A percentile compares a stretch with the other conserved stretches of the same genome.
Evolutionary conservation across 2,888 invertebrate genomes (phyloP).

Genomic region (Pycnomerus fuliginosus): DNA sequence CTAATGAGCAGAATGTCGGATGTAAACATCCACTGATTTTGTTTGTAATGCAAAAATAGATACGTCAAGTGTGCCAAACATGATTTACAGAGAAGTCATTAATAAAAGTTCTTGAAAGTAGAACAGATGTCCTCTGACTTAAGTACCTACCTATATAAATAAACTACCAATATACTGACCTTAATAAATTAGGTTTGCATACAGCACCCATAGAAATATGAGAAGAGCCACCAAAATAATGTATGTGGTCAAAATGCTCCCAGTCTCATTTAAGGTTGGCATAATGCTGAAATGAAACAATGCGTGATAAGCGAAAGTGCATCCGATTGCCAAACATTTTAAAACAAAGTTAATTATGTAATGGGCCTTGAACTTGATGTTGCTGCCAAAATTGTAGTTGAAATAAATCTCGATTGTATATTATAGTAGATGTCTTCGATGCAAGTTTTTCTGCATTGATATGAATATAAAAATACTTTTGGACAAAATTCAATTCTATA

Average conservation of each 20-base stretch:
- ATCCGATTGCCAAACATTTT: too few relatives aligned
- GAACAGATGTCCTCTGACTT: constrained; percentile 5
- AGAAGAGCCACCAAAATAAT: constrained; percentile 28
- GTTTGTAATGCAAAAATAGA: constrained; percentile 11
- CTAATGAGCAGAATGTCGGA: constrained; percentile 7
- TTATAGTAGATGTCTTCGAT: too few relatives aligned
- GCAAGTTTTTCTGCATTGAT: too few relatives aligned
- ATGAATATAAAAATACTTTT: too few relatives aligned
- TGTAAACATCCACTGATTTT: constrained; percentile 8
- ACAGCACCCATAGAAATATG: constrained; percentile 29
- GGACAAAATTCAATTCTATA: too few relatives aligned
- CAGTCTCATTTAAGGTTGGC: constrained; percentile 24
- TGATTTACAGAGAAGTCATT: constrained; percentile 9
- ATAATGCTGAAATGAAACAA: too few relatives aligned
- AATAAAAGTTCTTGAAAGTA: constrained; percentile 3
- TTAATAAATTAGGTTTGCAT: constrained; percentile 21
- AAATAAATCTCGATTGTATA: too few relatives aligned
- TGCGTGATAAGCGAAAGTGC: too few relatives aligned
- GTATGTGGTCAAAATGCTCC: constrained; percentile 29
- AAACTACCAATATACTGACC: not conserved
- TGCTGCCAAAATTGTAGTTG: too few relatives aligned
- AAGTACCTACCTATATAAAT: constrained; percentile 1
- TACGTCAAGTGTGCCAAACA: constrained; percentile 8
- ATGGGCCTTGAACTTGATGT: too few relatives aligned
- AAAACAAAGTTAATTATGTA: too few relatives aligned